These are phyloP conservation scores for Lepilemur septentrionalis DNA, from an alignment of 2,797 vertebrate species.

Conservation along the genomic window DNA sequence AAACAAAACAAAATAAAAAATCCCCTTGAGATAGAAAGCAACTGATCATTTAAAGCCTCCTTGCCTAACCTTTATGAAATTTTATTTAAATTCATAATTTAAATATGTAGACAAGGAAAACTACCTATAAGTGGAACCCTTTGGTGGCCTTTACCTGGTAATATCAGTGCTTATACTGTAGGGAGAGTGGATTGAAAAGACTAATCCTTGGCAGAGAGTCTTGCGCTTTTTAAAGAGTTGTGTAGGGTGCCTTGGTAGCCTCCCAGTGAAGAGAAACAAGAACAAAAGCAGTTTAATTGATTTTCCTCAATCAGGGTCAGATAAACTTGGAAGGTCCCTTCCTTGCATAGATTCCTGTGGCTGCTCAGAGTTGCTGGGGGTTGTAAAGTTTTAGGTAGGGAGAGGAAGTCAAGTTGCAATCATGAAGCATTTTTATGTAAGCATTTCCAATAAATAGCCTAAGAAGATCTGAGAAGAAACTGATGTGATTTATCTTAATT, in stretches of 20 bases:
- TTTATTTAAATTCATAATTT: not conserved
- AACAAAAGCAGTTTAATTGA: not conserved
- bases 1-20: slow-evolving; percentile 16
- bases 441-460: not conserved
- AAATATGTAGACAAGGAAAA: not conserved
- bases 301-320: not conserved
- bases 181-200: not conserved
- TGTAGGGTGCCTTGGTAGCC: not conserved
- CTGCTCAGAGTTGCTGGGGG: not conserved
- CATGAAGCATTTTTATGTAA: not conserved
- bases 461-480: not conserved
- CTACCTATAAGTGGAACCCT: not conserved
- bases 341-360: not conserved
- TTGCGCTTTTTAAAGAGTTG: not conserved
- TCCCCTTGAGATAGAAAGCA: not conserved
- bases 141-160: not conserved
- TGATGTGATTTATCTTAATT: not conserved
- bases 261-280: not conserved
- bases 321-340: not conserved
- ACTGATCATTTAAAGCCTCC: not conserved
- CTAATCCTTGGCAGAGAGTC: not conserved
- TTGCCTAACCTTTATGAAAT: not conserved
- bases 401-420: not conserved
- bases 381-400: not conserved
- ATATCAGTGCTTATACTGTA: not conserved